Conservation (phyloP, 1,140 invertebrate species). For the Achatina immaculata region DNA sequence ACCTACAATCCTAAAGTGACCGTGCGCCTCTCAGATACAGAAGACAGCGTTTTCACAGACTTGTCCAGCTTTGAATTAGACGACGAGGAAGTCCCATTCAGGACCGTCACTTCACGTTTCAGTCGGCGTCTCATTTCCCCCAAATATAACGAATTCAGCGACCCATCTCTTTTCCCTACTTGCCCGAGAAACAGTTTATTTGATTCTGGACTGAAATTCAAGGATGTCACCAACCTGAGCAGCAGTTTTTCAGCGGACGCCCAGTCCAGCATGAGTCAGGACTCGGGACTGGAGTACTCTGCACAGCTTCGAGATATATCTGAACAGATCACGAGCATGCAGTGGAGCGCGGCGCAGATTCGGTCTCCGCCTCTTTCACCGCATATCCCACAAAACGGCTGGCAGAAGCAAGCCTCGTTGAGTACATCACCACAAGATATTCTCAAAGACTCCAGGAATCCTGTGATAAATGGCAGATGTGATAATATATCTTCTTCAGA, state of each 20-base stretch:
- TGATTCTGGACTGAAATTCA: background rate
- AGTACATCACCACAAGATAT: constrained; percentile 18
- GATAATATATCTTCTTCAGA: too few relatives aligned
- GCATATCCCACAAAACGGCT: background rate
- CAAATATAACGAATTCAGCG: constrained; percentile 35
- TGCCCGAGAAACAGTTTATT: background rate
- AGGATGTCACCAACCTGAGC: constrained; percentile 14
- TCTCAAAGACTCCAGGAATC: constrained; percentile 26
- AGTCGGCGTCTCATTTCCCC: constrained; percentile 9
- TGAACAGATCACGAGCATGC: constrained; percentile 51
- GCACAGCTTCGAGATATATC: constrained; percentile 52
- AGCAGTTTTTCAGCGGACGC: background rate
- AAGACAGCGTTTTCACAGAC: constrained; percentile 50
- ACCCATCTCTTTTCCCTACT: background rate
- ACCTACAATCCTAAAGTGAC: constrained; percentile 57
- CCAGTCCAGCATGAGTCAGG: constrained; percentile 10
- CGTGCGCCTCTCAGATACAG: constrained; percentile 57
- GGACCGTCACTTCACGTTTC: background rate
- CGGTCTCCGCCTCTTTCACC: background rate
- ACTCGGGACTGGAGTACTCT: constrained; percentile 51
- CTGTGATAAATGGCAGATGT: background rate
- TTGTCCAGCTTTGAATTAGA: constrained; percentile 46
- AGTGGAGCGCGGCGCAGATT: constrained; percentile 41
- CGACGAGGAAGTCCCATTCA: background rate
- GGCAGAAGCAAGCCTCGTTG: too few relatives aligned